These are phyloP conservation scores for Crossoptilon crossoptilon DNA, from an alignment of 2,797 vertebrate species.

Conservation along the genomic window DNA sequence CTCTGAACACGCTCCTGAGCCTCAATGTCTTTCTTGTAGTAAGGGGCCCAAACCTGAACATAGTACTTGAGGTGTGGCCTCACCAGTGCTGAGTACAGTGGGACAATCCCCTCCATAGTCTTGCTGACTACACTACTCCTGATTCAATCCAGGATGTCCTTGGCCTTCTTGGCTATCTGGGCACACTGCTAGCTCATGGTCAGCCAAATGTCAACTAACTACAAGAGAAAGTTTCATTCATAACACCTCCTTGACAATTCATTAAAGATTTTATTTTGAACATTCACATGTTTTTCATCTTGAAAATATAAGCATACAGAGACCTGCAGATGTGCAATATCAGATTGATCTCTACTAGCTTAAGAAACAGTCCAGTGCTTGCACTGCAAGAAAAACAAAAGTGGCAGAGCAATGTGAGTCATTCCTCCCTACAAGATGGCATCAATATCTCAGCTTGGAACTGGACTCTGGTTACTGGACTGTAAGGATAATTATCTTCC, in stretches of 20 bases:
- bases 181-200: too few species aligned
- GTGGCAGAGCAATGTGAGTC: background rate
- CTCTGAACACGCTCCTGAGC: too few species aligned
- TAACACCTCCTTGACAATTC: background rate
- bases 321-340: accelerated
- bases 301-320: constrained; percentile 2
- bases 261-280: background rate
- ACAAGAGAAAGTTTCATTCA: too few species aligned
- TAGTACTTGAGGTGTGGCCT: too few species aligned
- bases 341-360: background rate
- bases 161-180: too few species aligned
- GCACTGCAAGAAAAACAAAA: background rate
- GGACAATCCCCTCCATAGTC: too few species aligned
- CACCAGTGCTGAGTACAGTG: too few species aligned
- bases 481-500: background rate
- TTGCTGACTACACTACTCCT: too few species aligned
- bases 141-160: too few species aligned
- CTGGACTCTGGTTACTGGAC: background rate
- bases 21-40: too few species aligned
- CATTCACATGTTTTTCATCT: background rate
- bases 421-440: background rate
- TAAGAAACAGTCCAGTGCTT: background rate
- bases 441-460: background rate
- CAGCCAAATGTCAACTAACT: too few species aligned
- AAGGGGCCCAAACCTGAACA: too few species aligned